phyloP scores from a whole-genome alignment of 2,113 vertebrate species.

The Hippocampus barbouri region DNA sequence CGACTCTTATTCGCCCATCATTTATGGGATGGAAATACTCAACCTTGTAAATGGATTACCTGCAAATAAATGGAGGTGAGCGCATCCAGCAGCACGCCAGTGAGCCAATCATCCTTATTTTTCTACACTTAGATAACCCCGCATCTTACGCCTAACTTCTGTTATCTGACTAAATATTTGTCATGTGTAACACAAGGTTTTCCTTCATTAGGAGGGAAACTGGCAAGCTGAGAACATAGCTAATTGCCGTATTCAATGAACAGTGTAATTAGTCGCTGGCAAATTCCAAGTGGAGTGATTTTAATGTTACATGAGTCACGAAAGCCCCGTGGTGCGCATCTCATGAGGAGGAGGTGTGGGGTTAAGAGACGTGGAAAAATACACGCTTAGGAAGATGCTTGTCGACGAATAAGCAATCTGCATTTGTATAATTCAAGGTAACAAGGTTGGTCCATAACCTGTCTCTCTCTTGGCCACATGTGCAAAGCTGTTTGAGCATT shows the following conservation, averaged over 20 bases:
- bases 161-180: slow-evolving; percentile 55
- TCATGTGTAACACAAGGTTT: slow-evolving; percentile 44
- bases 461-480: neutral
- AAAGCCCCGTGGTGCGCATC: slow-evolving; percentile 35
- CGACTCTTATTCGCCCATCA: slow-evolving; percentile 30
- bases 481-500: no score
- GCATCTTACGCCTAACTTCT: slow-evolving; percentile 13
- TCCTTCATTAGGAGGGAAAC: slow-evolving; percentile 42
- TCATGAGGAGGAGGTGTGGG: slow-evolving; percentile 21
- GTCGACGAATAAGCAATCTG: slow-evolving; percentile 14
- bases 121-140: neutral
- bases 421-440: neutral
- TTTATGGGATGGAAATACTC: slow-evolving; percentile 47
- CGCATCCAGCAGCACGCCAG: slow-evolving; percentile 35
- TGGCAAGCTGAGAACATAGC: slow-evolving; percentile 38
- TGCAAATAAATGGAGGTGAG: slow-evolving; percentile 29
- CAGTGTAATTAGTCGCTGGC: slow-evolving; percentile 64
- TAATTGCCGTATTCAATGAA: slow-evolving; percentile 69
- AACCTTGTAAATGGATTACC: slow-evolving; percentile 40
- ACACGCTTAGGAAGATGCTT: slow-evolving; percentile 18
- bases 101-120: slow-evolving; percentile 25
- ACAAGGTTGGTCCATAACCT: neutral
- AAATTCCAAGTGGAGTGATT: slow-evolving; percentile 55
- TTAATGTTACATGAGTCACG: slow-evolving; percentile 59
- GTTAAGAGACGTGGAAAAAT: slow-evolving; percentile 28